phyloP scores from a whole-genome alignment of 2,113 vertebrate genomes.

The Saccopteryx bilineata region DNA sequence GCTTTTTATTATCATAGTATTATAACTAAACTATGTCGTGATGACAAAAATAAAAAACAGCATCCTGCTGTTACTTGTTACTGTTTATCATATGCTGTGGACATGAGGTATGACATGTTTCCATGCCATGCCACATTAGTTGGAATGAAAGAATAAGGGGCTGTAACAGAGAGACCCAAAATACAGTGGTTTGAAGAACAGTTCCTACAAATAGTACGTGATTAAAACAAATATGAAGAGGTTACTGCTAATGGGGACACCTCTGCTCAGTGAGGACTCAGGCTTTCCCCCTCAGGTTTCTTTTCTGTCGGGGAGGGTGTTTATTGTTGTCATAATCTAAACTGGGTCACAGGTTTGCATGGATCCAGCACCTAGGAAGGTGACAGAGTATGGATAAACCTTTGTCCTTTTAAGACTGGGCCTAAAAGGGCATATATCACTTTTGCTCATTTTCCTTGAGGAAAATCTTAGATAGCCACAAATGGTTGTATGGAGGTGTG shows the following conservation, averaged over 20 bases:
- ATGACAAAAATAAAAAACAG: neutral
- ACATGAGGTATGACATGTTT: neutral
- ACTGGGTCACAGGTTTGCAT: neutral
- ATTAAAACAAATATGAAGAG: neutral
- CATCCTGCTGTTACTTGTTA: neutral
- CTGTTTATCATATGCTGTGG: neutral
- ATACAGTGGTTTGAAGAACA: slow-evolving; percentile 15
- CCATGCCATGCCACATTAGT: neutral
- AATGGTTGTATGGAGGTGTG: neutral
- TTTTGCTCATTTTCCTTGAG: neutral
- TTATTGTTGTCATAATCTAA: neutral
- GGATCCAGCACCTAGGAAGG: neutral
- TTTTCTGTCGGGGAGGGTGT: neutral
- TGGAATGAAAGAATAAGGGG: neutral
- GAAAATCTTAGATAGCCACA: neutral
- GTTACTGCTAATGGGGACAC: neutral
- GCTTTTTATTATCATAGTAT: neutral
- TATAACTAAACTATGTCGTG: neutral
- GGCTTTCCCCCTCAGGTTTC: neutral
- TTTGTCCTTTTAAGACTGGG: neutral
- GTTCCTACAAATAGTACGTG: neutral
- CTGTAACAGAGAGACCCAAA: neutral
- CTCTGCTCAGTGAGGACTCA: neutral
- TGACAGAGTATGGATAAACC: neutral
- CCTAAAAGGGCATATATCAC: neutral